Percentiles rank a stretch among this genome's conserved stretches.
Evolutionary conservation across 30 jellyfish, hydroid and myxozoan species (phyloP).

Genomic region (Morbakka virulenta): DNA sequence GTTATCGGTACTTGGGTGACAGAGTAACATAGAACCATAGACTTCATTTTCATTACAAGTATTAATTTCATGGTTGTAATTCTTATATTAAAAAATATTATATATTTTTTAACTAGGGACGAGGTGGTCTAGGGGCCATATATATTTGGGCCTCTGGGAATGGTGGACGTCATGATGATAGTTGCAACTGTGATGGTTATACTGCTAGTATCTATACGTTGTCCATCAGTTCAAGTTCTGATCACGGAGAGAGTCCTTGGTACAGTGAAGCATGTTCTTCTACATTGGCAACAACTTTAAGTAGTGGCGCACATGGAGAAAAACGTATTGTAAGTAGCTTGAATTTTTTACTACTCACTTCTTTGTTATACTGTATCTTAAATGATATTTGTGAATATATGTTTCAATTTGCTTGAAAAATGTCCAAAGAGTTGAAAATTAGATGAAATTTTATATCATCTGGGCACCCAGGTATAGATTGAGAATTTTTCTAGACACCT

Average conservation of each 20-base stretch:
- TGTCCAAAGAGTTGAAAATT: too few species aligned
- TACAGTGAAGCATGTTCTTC: conserved; percentile 99
- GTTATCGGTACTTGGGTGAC: not conserved
- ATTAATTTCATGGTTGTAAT: too few species aligned
- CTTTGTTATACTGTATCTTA: too few species aligned
- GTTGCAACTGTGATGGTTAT: conserved; percentile 99
- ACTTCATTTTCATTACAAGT: not conserved
- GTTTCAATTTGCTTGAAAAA: too few species aligned
- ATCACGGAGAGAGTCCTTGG: conserved; percentile 99
- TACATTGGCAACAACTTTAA: conserved; percentile 94
- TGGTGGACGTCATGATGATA: conserved; percentile 99
- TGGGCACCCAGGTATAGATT: too few species aligned
- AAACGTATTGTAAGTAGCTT: conserved; percentile 80
- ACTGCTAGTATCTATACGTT: conserved; percentile 97
- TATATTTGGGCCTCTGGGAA: conserved; percentile 99
- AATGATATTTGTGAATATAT: too few species aligned
- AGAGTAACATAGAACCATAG: not conserved
- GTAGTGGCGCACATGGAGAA: conserved; percentile 99
- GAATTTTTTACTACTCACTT: not conserved
- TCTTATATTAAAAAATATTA: too few species aligned
- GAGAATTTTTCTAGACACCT: too few species aligned
- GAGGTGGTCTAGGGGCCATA: conserved; percentile 99
- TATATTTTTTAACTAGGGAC: conserved; percentile 60
- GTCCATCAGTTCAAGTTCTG: conserved; percentile 98
- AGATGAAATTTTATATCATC: too few species aligned